A percentile compares a stretch with the other conserved stretches of the same genome.
Conservation (phyloP, 2,113 vertebrate species). For the Melanerpes formicivorus region DNA sequence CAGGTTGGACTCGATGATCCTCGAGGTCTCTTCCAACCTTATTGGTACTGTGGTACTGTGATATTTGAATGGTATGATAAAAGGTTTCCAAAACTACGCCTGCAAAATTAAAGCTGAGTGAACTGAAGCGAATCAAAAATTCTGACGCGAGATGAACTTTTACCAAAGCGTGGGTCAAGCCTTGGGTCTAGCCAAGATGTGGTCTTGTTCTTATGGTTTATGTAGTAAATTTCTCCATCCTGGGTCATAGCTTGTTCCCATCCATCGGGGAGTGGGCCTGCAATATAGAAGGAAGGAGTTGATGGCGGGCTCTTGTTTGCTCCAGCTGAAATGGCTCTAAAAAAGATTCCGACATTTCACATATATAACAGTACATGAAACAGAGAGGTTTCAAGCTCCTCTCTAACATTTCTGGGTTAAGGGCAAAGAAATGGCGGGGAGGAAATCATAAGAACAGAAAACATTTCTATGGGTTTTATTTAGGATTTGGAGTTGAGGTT, state of each 20-base stretch:
- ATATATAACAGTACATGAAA: conserved; percentile 67
- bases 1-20: no score
- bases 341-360: conserved; percentile 61
- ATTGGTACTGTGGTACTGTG: no score
- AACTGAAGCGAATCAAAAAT: conserved; percentile 63
- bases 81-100: conserved; percentile 46
- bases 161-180: conserved; percentile 96
- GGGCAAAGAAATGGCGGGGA: conserved; percentile 11
- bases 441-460: conserved; percentile 31
- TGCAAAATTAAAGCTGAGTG: conserved; percentile 53
- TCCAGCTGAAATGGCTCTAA: conserved; percentile 67
- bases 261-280: conserved; percentile 96
- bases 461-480: not conserved
- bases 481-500: conserved; percentile 34
- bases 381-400: conserved; percentile 48
- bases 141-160: conserved; percentile 81
- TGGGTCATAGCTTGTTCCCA: conserved; percentile 98
- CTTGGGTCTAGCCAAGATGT: conserved; percentile 99
- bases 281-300: conserved; percentile 77
- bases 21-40: no score
- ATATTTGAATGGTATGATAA: not conserved
- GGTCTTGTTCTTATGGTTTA: conserved; percentile 99
- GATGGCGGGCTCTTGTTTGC: conserved; percentile 70
- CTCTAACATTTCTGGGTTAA: conserved; percentile 5
- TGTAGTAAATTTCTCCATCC: conserved; percentile 99